These are phyloP conservation scores for Anisognathus igniventris DNA, from an alignment of 2,797 vertebrate species.

Conservation along the genomic window DNA sequence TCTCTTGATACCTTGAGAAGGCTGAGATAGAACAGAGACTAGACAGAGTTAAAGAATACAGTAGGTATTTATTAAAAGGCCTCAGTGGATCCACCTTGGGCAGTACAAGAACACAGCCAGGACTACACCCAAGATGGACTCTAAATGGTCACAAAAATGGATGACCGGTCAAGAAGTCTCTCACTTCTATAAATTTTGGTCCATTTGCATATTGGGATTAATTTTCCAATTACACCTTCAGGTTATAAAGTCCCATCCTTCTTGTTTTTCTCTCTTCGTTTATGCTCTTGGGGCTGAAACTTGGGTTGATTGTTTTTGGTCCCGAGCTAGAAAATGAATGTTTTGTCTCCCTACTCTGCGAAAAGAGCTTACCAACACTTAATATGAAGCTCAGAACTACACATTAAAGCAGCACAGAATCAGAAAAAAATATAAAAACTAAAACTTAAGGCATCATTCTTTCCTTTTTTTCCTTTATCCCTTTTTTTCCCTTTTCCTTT, in stretches of 20 bases:
- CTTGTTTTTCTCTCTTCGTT: background rate
- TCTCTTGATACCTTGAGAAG: no score
- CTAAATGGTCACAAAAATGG: background rate
- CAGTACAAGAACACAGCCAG: background rate
- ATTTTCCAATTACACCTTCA: background rate
- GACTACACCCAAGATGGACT: background rate
- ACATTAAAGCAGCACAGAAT: background rate
- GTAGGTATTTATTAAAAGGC: background rate
- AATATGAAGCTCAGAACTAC: background rate
- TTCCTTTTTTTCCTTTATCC: accelerated
- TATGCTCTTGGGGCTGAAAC: background rate
- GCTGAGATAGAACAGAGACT: no score
- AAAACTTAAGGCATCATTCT: no score
- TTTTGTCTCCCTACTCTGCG: background rate
- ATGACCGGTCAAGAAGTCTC: no score
- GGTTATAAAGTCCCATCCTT: background rate
- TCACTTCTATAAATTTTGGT: background rate
- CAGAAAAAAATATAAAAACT: background rate
- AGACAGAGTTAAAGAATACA: no score
- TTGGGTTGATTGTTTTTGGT: background rate
- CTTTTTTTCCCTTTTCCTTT: background rate
- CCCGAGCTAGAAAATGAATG: background rate
- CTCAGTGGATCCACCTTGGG: background rate
- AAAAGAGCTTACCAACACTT: background rate
- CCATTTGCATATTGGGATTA: background rate